Evolutionary conservation across 2,797 vertebrate genomes (phyloP).

Genomic region (Propithecus perrieri): DNA sequence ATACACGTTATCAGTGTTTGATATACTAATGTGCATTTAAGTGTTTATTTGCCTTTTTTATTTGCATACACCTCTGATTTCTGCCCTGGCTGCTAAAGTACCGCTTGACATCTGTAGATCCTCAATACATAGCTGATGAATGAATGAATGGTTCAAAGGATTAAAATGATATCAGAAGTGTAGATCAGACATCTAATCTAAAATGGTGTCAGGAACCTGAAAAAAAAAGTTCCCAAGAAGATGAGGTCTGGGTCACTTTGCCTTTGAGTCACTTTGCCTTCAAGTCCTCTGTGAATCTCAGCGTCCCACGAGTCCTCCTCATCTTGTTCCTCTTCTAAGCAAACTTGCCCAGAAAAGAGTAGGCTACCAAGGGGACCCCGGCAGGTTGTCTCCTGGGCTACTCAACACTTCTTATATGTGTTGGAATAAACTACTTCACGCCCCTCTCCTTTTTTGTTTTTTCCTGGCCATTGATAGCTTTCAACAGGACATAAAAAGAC

Average conservation of each 20-base stretch:
- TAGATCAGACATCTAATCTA: background rate
- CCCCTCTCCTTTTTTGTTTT: background rate
- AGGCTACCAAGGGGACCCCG: no score
- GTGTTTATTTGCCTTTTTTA: conserved; percentile 1
- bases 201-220: background rate
- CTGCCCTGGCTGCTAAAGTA: background rate
- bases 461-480: background rate
- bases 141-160: conserved; percentile 3
- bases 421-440: background rate
- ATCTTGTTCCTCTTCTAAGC: background rate
- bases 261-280: background rate
- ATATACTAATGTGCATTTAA: background rate
- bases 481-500: conserved; percentile 7
- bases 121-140: background rate
- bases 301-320: background rate
- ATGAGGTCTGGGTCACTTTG: background rate
- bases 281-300: background rate
- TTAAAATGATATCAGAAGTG: background rate
- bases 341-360: background rate
- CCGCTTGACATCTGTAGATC: background rate
- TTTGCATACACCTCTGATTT: background rate
- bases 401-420: background rate
- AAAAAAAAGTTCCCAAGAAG: background rate
- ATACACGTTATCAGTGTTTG: background rate
- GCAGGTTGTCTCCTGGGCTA: background rate